Evolutionary conservation across 1,140 invertebrate genomes (phyloP), one percentile per base, ranked within the genome.

Genomic region (Atta cephalotes): DNA sequence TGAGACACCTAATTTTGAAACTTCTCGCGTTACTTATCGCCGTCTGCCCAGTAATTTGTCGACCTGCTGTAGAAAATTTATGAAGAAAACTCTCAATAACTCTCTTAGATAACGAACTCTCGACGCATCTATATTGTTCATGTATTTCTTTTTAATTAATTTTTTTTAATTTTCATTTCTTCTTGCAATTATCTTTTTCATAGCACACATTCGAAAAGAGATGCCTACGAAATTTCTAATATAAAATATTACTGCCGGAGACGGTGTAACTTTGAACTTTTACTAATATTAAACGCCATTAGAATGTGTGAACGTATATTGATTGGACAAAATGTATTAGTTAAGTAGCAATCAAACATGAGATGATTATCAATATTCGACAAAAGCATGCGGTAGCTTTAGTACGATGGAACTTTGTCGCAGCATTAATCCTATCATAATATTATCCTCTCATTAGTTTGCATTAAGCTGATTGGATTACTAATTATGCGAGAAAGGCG

Each of bases 1-100:
- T 21, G n/a, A 84, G 80, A 76, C 39, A 74, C 70, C 70, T 76
- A 84, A 84, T 84, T 84, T 84, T 62, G 56, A 74, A 84, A 84
- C 68, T 84, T 62, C 70, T 74, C 70, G 56, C 39, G 80, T 84
- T 84, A 84, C 70, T 74, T 49, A 84, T 84, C 72, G 65, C 21
- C 71, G 60, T 28, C 60, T 28, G 71, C 31, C 51, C 72, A 49
- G 74, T 85, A 85, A 85, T 85, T 79, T 85, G 82, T 85, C 82
- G 74, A 63, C 56, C 74, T 39, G 14, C 49, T 63, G 70, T 60
- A 18, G 72, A 49, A 85, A 85, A 85, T 85, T 79, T 79, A 85
- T 71, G 71, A 85, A 85, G 49, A 68, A 79, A 79, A 12, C 31
- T 65, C 82, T 70, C 66, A 70, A 70, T 70, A 31, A 39, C 18